phyloP scores from a whole-genome alignment of 2,113 vertebrate species.

The Regulus satrapa region DNA sequence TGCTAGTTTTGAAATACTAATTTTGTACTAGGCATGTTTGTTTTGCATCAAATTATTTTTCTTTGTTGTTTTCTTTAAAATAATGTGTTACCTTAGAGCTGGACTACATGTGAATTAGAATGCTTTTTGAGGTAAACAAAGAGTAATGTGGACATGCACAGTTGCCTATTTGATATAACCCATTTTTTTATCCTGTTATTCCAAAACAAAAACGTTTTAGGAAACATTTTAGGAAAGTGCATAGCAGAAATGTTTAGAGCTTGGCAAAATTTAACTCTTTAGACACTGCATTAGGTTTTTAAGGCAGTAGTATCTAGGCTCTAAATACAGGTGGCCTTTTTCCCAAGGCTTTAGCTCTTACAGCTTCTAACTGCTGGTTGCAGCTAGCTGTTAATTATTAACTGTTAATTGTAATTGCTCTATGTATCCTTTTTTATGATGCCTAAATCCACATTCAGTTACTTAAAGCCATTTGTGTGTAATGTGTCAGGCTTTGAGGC shows the following conservation, averaged over 20 bases:
- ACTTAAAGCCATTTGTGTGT: neutral
- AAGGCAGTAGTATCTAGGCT: neutral
- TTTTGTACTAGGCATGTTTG: neutral
- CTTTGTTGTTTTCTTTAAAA: neutral
- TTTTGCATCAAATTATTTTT: neutral
- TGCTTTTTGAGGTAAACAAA: slow-evolving; percentile 7
- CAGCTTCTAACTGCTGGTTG: neutral
- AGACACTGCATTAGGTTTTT: neutral
- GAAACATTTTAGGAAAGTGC: neutral
- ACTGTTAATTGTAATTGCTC: neutral
- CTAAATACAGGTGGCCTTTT: neutral
- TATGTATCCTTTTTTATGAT: neutral
- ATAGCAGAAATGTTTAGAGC: neutral
- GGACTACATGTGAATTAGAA: slow-evolving; percentile 10
- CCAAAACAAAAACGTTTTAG: neutral
- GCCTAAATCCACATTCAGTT: neutral
- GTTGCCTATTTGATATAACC: neutral
- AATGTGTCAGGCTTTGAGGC: neutral
- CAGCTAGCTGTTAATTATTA: neutral
- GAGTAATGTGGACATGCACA: neutral
- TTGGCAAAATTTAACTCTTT: neutral
- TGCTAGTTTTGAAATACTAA: neutral
- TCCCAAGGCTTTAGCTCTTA: neutral
- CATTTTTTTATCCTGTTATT: neutral
- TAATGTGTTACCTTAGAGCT: neutral